Percentiles rank a stretch among this genome's conserved stretches.
Conservation (phyloP, 2,113 vertebrate species). For the Empidonax alnorum region DNA sequence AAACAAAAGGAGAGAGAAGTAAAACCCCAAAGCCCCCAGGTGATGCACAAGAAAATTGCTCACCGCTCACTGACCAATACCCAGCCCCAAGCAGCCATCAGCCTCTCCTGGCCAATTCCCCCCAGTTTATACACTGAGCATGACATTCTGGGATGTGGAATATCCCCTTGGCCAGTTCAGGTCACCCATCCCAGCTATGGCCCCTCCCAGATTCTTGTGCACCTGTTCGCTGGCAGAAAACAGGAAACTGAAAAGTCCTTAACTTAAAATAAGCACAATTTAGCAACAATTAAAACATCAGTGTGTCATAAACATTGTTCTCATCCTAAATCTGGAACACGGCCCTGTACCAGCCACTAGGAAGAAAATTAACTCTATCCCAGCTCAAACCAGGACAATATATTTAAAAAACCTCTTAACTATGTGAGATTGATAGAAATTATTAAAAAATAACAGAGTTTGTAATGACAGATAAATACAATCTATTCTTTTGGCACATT, state of each 20-base stretch:
- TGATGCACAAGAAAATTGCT: background rate
- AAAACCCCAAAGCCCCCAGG: background rate
- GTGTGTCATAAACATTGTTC: background rate
- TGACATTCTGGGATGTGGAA: background rate
- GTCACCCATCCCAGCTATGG: background rate
- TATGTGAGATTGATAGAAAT: background rate
- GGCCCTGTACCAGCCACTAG: background rate
- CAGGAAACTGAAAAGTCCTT: background rate
- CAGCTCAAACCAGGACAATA: background rate
- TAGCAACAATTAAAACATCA: background rate
- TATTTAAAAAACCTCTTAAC: background rate
- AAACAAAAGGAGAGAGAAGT: background rate
- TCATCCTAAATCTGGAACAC: background rate
- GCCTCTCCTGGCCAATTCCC: background rate
- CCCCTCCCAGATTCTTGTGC: background rate
- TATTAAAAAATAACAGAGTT: background rate
- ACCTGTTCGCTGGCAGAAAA: background rate
- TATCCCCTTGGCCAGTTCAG: background rate
- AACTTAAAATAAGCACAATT: background rate
- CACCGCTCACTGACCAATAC: background rate
- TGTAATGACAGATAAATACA: background rate
- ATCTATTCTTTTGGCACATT: background rate
- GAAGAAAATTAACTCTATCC: background rate
- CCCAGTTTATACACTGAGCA: background rate
- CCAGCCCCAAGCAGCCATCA: accelerated